A percentile compares a stretch with the other conserved stretches of the same genome.
Evolutionary conservation across 2,888 invertebrate genomes (phyloP).

Genomic region (Ecliptopera silaceata): DNA sequence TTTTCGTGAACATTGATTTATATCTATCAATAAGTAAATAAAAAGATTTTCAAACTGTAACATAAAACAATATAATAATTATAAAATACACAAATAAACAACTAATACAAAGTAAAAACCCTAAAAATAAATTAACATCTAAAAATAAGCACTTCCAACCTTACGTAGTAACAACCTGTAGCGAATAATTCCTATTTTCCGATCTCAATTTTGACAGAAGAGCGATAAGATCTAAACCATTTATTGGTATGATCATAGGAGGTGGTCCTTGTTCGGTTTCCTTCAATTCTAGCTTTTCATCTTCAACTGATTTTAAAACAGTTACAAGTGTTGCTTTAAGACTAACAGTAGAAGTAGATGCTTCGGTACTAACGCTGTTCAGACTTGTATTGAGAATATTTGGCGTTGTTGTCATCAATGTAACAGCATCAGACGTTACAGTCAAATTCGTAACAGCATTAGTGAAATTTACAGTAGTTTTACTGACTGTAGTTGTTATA

Average conservation of each 20-base stretch:
- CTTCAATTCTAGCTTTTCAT: not conserved
- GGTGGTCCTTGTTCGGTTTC: not conserved
- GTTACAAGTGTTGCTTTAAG: not conserved
- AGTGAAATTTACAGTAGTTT: not conserved
- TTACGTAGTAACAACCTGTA: conserved; percentile 31
- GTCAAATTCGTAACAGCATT: not conserved
- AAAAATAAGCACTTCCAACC: conserved; percentile 5
- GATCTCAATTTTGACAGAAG: conserved; percentile 28
- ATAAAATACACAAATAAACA: not conserved
- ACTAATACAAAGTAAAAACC: not conserved
- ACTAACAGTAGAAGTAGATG: not conserved
- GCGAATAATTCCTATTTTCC: conserved; percentile 45
- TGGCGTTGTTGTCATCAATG: not conserved
- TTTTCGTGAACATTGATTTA: too few species aligned
- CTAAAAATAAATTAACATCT: conserved; percentile 2
- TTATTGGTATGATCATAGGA: conserved; percentile 5
- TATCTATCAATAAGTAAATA: too few species aligned
- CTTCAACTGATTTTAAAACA: too few species aligned
- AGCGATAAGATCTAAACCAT: conserved; percentile 12
- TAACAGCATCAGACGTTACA: not conserved
- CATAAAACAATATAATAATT: conserved; percentile 4
- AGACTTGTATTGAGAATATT: not conserved
- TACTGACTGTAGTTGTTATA: not conserved
- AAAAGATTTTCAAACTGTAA: not conserved
- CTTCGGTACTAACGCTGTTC: not conserved